A percentile compares a stretch with the other conserved stretches of the same genome.
These are phyloP conservation scores for Theretra japonica DNA, from an alignment of 2,888 invertebrate species.

Conservation along the genomic window DNA sequence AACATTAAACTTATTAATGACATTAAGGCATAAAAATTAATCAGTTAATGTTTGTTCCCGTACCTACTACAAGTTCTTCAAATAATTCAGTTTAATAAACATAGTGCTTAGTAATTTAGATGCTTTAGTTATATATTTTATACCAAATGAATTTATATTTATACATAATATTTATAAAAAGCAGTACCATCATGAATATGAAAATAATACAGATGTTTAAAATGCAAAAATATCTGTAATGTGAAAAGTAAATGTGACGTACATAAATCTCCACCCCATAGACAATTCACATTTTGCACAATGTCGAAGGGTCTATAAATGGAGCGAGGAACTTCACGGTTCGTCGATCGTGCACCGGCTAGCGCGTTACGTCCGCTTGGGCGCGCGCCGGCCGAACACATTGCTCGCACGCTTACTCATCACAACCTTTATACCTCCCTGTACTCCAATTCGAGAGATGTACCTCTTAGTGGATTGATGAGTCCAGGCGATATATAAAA, in stretches of 20 bases:
- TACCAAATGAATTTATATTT: neutral
- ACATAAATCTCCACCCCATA: constrained; percentile 33
- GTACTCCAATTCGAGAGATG: neutral
- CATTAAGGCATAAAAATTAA: too few species aligned
- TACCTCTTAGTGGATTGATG: neutral
- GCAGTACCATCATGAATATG: neutral
- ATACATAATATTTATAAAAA: neutral
- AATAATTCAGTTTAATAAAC: too few species aligned
- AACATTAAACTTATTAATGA: too few species aligned
- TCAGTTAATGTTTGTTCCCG: too few species aligned
- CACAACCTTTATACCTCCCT: neutral
- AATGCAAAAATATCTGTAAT: neutral
- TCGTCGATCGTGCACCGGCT: constrained; percentile 53
- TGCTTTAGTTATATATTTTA: too few species aligned
- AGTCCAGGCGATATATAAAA: too few species aligned
- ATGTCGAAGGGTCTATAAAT: constrained; percentile 60
- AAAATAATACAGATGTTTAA: neutral
- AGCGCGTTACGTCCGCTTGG: constrained; percentile 67
- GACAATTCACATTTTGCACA: constrained; percentile 46
- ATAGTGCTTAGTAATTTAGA: too few species aligned
- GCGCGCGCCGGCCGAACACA: constrained; percentile 48
- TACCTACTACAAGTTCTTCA: too few species aligned
- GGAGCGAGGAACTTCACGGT: constrained; percentile 66
- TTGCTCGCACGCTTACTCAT: constrained; percentile 17
- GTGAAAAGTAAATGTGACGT: neutral